phyloP scores from a whole-genome alignment of 2,888 invertebrate species.

The Lepetodrilus schrolli region DNA sequence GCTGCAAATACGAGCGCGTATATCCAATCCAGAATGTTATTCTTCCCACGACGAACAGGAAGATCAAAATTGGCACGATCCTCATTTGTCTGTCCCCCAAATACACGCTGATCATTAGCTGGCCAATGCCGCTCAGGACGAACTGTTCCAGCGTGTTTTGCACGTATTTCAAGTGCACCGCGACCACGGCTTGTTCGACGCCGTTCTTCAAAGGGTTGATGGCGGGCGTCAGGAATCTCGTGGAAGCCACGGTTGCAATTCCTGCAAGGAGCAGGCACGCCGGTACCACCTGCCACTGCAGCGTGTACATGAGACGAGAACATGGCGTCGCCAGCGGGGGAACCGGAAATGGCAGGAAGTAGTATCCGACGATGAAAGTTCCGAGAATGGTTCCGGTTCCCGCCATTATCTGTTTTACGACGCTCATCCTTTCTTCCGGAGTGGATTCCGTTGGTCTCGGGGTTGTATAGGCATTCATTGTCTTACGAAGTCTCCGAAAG shows the following conservation, averaged over 20 bases:
- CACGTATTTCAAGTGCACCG: conserved; percentile 34
- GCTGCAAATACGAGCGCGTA: conserved; percentile 30
- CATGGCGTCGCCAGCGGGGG: conserved; percentile 31
- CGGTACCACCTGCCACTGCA: conserved; percentile 46
- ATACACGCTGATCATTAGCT: conserved; percentile 45
- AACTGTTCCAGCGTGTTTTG: conserved; percentile 52
- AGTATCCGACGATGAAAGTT: conserved; percentile 24
- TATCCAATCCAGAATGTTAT: conserved; percentile 48
- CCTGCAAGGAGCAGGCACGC: conserved; percentile 37
- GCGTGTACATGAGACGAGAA: conserved; percentile 45
- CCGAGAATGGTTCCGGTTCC: neutral
- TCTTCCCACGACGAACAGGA: conserved; percentile 48
- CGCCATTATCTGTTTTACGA: neutral
- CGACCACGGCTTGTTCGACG: conserved; percentile 39
- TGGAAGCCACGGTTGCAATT: conserved; percentile 34
- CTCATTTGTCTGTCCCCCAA: conserved; percentile 35
- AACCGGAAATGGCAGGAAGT: conserved; percentile 34
- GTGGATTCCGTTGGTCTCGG: neutral
- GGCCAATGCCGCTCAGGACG: conserved; percentile 42
- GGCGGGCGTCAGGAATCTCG: conserved; percentile 39
- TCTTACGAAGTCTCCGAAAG: too few species aligned
- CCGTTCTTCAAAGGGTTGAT: conserved; percentile 44
- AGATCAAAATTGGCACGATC: conserved; percentile 44
- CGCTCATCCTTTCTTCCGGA: neutral
- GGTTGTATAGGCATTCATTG: neutral